Evolutionary conservation across 2,888 invertebrate species (phyloP), one percentile per base, ranked within the genome.

Genomic region (Orthosia cruda): DNA sequence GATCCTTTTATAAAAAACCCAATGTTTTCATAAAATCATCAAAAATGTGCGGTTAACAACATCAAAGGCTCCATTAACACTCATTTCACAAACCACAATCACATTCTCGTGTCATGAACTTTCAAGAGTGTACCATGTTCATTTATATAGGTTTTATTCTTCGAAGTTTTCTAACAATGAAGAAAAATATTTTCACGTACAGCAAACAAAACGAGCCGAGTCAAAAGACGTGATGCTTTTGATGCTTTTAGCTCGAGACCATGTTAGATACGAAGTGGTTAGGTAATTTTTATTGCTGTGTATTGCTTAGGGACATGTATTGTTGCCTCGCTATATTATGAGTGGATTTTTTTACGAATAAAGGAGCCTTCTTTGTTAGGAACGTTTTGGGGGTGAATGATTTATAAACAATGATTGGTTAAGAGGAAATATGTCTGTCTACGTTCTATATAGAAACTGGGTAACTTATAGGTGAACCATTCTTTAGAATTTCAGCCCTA

Each of bases 231-330:
- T 80, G 86, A 76, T 67, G 80, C 47, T 57, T 83, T 80, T 76
- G 70, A 80, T 71, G 84, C 84, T 73, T 77, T 77, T 64, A 77
- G 70, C 70, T 55, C 62, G 50, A 80, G 69, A 77, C 77, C 64
- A 72, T 77, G 77, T 86, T 71, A 63, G 73, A 64, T 66, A 18
- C 63, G 59, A 66, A 79, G 69, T 69, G 66, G 65, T 61, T 57
- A 72, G 72, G 77, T 77, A 66, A 77, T 80, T 86, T 85, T 85
- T 77, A 85, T 79, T 79, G 66, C 4, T 76, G 50, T 57, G 54
- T 76, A 71, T 62, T 85, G 77, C 81, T 76, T 50, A 50, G 57
- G 20, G 76, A 69, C 47, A 58, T 52, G 54, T 54, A 55, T 72
- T 76, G 57, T 81, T 50, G 9, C 58, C 54, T 63, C n/a, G 16